These are phyloP conservation scores for Drosophila rhopaloa DNA, from an alignment of 1,140 invertebrate genomes.

Conservation along the genomic window DNA sequence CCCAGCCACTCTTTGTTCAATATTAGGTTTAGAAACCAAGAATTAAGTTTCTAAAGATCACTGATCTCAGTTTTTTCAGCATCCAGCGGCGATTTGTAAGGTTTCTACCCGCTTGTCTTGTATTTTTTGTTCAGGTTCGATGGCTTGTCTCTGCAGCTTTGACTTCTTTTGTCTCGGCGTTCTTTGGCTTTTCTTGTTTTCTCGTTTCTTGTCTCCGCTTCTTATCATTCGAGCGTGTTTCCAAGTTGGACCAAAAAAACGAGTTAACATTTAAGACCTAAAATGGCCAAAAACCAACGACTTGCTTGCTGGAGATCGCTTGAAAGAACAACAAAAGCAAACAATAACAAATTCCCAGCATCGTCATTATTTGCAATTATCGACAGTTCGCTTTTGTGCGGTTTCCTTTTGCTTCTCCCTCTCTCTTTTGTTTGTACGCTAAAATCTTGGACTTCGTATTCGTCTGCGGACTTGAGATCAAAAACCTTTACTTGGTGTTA, in stretches of 20 bases:
- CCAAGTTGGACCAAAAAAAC: conserved; percentile 60
- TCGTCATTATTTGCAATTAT: conserved; percentile 82
- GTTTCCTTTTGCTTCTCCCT: conserved; percentile 37
- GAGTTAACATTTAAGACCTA: conserved; percentile 80
- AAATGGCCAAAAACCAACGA: conserved; percentile 62
- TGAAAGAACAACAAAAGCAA: conserved; percentile 48
- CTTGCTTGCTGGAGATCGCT: conserved; percentile 42
- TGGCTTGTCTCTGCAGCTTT: conserved; percentile 45
- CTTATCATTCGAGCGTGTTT: conserved; percentile 69
- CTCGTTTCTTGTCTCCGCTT: conserved; percentile 59
- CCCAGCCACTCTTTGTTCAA: neutral
- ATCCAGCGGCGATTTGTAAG: conserved; percentile 44
- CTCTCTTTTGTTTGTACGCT: conserved; percentile 54
- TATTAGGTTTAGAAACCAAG: conserved; percentile 11
- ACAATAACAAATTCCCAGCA: conserved; percentile 63
- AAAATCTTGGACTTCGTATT: conserved; percentile 57
- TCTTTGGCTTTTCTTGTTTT: conserved; percentile 41
- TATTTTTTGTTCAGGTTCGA: conserved; percentile 40
- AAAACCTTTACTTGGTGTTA: conserved; percentile 64
- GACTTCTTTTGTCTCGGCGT: conserved; percentile 66
- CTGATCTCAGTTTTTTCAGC: conserved; percentile 34
- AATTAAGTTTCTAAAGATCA: conserved; percentile 39
- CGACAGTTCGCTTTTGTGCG: conserved; percentile 72
- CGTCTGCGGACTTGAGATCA: conserved; percentile 66
- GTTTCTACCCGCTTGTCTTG: conserved; percentile 37